Base-by-base conservation (phyloP, 2,888 invertebrate species). In the Villa cingulata region DNA sequence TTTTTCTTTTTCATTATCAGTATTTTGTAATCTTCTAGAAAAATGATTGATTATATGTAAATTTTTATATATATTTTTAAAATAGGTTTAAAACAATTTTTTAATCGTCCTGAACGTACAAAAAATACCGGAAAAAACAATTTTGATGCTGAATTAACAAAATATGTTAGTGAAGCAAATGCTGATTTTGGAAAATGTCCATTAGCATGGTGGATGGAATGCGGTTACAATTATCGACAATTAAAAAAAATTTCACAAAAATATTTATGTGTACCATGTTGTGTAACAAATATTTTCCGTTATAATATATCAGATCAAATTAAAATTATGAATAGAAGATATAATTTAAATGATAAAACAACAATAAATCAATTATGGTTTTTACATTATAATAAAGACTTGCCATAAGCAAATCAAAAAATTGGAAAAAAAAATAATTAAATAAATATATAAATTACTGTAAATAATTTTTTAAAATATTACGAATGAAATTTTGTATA, bases 151-250 rank as follows among this genome's bases (percentile, higher is more conserved):
- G 60, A 62, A 49, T 54, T 60, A 37, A 53, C 55, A 23, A 55
- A 55, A 23, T 62, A 62, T 44, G 51, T 55, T 23, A 49, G 46
- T 17, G 57, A 60, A 38, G 46, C 54, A 23, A 7, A 41, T 19
- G 54, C 56, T 32, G 60, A 61, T 51, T 56, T 61, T 37, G 60
- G 61, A n/a, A 57, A 58, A 46, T 60, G 59, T 41, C 61, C 62
- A 10, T 47, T 60, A 18, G 52, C 50, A 20, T 63, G 62, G 62
- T 63, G 62, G 62, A 54, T 56, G 44, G 55, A 59, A 19, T 55
- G 52, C 43, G 52, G 54, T 14, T 56, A 48, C 37, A 48, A 49
- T 12, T 63, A 55, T 52, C 56, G 56, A 19, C 52, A 56, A 42
- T 51, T 62, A 42, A 53, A 53, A 6, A 57, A 57, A 53, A 51